Evolutionary conservation across 2,888 invertebrate genomes (phyloP), one percentile per base, ranked within the genome.

Genomic region (Glyphotaelius pellucidus): DNA sequence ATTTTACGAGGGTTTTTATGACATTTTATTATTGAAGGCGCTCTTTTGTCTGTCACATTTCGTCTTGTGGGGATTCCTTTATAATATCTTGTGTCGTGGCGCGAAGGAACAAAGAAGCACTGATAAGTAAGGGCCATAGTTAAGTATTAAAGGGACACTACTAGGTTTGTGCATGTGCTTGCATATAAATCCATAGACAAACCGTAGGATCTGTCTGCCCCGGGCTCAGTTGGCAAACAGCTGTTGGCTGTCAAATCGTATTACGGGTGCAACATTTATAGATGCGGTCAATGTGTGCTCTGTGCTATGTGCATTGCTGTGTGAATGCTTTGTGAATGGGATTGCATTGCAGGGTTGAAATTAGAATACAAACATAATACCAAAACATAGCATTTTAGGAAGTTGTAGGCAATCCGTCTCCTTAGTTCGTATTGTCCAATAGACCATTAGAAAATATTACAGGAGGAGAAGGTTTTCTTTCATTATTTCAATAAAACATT

Each of bases 221-320:
- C 9, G 25, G 67, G 25, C 25, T 67, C 67, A n/a, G 83, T 32
- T 32, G 83, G 83, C 42, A 30, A 86, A 83, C 92, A 92, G 92
- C 92, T 92, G 92, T 83, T 67, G 52, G 31, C 31, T 84, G 84
- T 81, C 30, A 67, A 38, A 90, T 92, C 90, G 52, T 84, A 31
- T 92, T 92, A 86, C 92, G n/a, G 86, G 11, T 30, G 80, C 80
- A 90, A 86, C 81, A 85, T 89, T 31, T 80, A n/a, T 90, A 92
- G 90, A 92, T 92, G 92, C 89, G 81, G 42, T 83, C 83, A 85
- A 86, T 86, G 90, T 84, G 90, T 86, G 86, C 42, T n/a, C 86
- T 30, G 42, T 14, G 86, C n/a, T 42, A 42, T n/a, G 19, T 32
- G 67, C 67, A n/a, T 67, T 52, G 15, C 52, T 52, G 3, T 52